A percentile compares a stretch with the other conserved stretches of the same genome.
Conservation (phyloP, 2,113 vertebrate genomes). For the Sander vitreus region DNA sequence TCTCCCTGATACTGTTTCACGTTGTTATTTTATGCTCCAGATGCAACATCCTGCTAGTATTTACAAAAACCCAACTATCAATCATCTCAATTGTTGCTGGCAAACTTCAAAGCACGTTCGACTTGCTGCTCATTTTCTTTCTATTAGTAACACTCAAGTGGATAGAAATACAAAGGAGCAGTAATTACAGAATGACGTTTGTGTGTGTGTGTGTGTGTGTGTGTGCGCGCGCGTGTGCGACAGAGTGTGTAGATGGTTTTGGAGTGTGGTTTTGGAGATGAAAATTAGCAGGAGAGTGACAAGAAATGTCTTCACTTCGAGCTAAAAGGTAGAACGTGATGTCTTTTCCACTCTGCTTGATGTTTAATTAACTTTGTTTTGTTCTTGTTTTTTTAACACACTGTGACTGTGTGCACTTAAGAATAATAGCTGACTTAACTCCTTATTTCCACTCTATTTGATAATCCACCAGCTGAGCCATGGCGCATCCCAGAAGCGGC, state of each 20-base stretch:
- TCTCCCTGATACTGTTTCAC: conserved; percentile 35
- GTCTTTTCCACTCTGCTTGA: conserved; percentile 47
- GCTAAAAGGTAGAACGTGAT: conserved; percentile 28
- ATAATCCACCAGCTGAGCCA: too few relatives aligned
- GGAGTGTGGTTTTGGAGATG: conserved; percentile 5
- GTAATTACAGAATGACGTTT: conserved; percentile 38
- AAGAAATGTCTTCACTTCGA: conserved; percentile 42
- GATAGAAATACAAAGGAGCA: conserved; percentile 53
- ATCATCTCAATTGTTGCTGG: conserved; percentile 74
- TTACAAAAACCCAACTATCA: conserved; percentile 67
- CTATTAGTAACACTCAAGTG: conserved; percentile 72
- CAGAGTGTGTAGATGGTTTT: not conserved
- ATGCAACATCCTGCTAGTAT: conserved; percentile 52
- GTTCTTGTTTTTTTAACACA: not conserved
- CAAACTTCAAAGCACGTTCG: conserved; percentile 62
- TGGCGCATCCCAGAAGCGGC: too few relatives aligned
- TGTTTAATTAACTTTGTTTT: conserved; percentile 38
- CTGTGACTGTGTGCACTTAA: not conserved
- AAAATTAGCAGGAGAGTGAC: conserved; percentile 37
- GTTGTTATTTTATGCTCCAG: conserved; percentile 48
- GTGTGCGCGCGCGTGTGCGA: not conserved
- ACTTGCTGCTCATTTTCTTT: conserved; percentile 70
- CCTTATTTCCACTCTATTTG: too few relatives aligned
- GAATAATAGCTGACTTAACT: not conserved
- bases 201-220: not conserved